Percentiles rank a stretch among this genome's conserved stretches.
Conservation (phyloP, 2,888 invertebrate genomes). For the Cylindroiulus punctatus region DNA sequence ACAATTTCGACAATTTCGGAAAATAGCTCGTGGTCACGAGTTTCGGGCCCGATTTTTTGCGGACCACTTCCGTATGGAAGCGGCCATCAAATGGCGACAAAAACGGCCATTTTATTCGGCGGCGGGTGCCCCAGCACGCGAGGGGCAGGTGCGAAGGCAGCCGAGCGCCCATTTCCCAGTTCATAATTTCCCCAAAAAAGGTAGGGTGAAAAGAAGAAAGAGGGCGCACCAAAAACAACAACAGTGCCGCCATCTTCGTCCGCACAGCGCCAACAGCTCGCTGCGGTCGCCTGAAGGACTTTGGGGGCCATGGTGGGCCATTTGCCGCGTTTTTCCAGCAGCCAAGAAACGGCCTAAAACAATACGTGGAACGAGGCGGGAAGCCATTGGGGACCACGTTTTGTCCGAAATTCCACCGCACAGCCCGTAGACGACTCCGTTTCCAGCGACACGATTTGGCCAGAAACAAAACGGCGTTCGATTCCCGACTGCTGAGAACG, state of each 20-base stretch:
- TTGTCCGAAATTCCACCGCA: conserved; percentile 24
- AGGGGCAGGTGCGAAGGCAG: background rate
- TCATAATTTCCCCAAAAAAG: conserved; percentile 21
- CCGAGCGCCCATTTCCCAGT: background rate
- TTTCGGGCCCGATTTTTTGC: background rate
- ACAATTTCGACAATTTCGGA: no score
- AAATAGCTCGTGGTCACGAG: background rate
- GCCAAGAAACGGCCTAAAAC: conserved; percentile 26
- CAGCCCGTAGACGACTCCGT: background rate
- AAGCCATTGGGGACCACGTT: conserved; percentile 20
- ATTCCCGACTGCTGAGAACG: background rate
- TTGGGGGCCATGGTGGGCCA: background rate
- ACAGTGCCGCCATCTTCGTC: conserved; percentile 36
- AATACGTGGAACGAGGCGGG: conserved; percentile 11
- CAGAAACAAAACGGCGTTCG: conserved; percentile 25
- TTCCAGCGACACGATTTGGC: background rate
- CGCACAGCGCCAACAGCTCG: conserved; percentile 20
- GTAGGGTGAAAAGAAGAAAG: conserved; percentile 17
- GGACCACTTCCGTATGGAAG: background rate
- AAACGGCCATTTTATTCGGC: background rate
- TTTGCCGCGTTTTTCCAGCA: conserved; percentile 26
- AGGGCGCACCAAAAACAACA: conserved; percentile 32
- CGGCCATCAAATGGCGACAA: background rate
- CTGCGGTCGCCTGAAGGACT: conserved; percentile 31
- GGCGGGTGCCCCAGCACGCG: background rate